Conservation (phyloP, 2,888 invertebrate species). For the Dynastes grantii region DNA sequence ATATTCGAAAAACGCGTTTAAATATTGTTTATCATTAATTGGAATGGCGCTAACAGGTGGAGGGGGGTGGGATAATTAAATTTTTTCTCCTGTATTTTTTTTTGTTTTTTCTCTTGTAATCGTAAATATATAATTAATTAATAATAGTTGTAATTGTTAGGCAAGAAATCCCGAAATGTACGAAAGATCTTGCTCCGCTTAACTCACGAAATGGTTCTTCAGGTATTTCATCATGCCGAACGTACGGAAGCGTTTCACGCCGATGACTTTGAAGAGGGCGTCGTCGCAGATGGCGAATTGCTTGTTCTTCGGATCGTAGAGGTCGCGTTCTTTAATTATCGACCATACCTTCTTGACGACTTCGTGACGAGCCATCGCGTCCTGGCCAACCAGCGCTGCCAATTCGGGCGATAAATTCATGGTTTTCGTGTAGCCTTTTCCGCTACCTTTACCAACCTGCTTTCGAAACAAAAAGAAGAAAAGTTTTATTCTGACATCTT, state of each 20-base stretch:
- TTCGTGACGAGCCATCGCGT: conserved; percentile 89
- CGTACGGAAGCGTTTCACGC: conserved; percentile 92
- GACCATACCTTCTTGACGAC: conserved; percentile 94
- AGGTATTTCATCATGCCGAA: conserved; percentile 98
- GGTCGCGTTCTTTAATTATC: conserved; percentile 89
- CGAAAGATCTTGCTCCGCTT: conserved; percentile 60
- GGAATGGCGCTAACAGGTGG: conserved; percentile 47
- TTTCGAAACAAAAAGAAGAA: conserved; percentile 19
- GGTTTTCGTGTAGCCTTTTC: conserved; percentile 88
- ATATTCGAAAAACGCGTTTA: no score
- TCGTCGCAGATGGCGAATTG: conserved; percentile 96
- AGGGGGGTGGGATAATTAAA: neutral
- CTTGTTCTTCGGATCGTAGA: conserved; percentile 95
- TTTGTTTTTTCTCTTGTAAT: neutral
- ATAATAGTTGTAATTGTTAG: conserved; percentile 30
- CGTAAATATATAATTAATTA: conserved; percentile 11
- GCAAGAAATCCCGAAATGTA: conserved; percentile 24
- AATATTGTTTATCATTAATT: neutral
- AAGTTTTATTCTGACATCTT: no score
- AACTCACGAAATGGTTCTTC: conserved; percentile 88
- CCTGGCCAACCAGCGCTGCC: conserved; percentile 87
- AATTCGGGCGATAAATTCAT: conserved; percentile 89
- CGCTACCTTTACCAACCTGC: conserved; percentile 65
- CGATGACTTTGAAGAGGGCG: conserved; percentile 90
- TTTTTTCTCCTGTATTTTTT: neutral